These are phyloP conservation scores for Balanococcus diminutus DNA, from an alignment of 2,888 invertebrate genomes.

Conservation along the genomic window DNA sequence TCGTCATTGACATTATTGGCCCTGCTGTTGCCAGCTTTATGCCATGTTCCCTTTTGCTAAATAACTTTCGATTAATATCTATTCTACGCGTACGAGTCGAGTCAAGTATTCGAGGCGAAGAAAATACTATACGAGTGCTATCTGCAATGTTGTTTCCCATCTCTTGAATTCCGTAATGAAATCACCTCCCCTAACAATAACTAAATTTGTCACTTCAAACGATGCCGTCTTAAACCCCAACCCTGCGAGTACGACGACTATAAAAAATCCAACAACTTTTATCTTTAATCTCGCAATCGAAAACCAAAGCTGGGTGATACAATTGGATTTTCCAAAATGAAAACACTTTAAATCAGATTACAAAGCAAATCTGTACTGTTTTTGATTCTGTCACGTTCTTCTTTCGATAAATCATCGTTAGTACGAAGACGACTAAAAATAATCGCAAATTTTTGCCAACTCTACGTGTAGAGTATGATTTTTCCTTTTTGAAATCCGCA, in stretches of 20 bases:
- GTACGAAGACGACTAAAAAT: neutral
- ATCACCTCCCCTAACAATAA: neutral
- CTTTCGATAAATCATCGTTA: conserved; percentile 4
- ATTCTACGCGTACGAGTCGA: neutral
- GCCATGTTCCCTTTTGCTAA: neutral
- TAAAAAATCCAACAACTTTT: conserved; percentile 1
- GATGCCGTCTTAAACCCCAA: neutral
- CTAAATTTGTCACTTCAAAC: neutral
- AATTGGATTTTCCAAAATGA: neutral
- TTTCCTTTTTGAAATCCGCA: neutral
- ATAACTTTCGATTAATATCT: neutral
- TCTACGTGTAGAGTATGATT: neutral
- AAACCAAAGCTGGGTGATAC: neutral
- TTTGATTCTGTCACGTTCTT: neutral
- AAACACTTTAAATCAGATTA: conserved; percentile 3
- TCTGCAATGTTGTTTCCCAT: no score
- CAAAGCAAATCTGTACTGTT: neutral
- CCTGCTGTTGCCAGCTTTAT: neutral
- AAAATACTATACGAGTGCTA: no score
- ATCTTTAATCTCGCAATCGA: conserved; percentile 6
- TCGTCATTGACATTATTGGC: conserved; percentile 18
- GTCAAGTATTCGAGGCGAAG: neutral
- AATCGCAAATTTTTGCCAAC: neutral
- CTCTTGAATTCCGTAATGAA: neutral
- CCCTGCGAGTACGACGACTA: neutral